phyloP scores from a whole-genome alignment of 1,140 invertebrate species.

The Ctenoplectra terminalis region DNA sequence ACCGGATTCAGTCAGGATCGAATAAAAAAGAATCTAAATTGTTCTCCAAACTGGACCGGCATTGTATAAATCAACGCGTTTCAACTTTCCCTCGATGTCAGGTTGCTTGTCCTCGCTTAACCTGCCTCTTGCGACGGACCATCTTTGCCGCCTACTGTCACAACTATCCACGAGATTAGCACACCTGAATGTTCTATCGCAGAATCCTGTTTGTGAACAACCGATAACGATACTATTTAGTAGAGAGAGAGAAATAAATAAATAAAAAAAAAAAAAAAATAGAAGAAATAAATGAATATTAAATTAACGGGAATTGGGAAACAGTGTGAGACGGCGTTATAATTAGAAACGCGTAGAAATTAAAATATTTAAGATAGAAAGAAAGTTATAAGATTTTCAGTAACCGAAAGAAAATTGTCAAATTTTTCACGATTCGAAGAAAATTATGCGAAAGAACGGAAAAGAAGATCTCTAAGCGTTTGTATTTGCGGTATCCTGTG shows the following conservation, averaged over 20 bases:
- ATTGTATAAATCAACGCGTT: slow-evolving; percentile 41
- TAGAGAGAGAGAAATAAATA: no score
- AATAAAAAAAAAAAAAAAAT: not conserved
- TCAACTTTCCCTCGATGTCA: slow-evolving; percentile 61
- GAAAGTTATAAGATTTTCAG: not conserved
- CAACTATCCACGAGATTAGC: slow-evolving; percentile 42
- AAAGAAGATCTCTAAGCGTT: slow-evolving; percentile 17
- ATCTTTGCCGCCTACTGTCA: slow-evolving; percentile 61
- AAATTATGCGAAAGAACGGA: not conserved
- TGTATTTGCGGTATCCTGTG: slow-evolving; percentile 50
- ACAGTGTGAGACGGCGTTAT: not conserved
- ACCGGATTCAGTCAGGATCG: not conserved
- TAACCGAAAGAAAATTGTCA: no score
- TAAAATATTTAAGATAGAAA: not conserved
- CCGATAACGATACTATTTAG: slow-evolving; percentile 5
- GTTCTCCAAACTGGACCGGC: slow-evolving; percentile 33
- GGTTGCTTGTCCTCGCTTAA: slow-evolving; percentile 43
- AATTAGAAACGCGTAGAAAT: not conserved
- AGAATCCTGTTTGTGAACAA: slow-evolving; percentile 41
- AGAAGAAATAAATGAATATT: not conserved
- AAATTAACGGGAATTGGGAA: not conserved
- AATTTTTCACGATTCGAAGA: no score
- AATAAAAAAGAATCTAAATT: slow-evolving; percentile 38
- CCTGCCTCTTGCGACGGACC: slow-evolving; percentile 34
- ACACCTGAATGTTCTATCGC: slow-evolving; percentile 24